phyloP scores from a whole-genome alignment of 2,888 invertebrate genomes.

The Dasypogon diadema region DNA sequence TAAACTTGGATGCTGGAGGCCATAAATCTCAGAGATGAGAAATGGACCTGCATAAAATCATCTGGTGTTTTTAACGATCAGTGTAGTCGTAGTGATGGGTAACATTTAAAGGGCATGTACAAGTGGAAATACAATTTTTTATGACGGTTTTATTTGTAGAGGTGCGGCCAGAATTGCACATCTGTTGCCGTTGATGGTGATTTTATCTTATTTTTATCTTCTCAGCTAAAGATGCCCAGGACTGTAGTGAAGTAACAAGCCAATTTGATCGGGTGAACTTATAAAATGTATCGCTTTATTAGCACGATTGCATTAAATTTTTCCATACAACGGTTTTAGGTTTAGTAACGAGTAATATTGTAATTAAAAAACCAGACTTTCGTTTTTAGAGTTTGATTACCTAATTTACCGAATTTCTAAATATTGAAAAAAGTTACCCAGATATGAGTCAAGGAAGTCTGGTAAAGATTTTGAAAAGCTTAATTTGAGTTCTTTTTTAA shows the following conservation, averaged over 20 bases:
- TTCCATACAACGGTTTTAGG: neutral
- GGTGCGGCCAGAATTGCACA: conserved; percentile 28
- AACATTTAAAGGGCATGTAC: neutral
- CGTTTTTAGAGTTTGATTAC: too few relatives aligned
- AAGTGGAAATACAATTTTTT: neutral
- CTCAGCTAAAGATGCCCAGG: neutral
- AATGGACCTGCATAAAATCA: conserved; percentile 45
- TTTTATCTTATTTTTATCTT: conserved; percentile 8
- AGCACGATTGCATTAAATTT: too few relatives aligned
- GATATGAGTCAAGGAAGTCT: too few relatives aligned
- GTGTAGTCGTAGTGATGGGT: neutral
- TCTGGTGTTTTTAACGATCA: neutral
- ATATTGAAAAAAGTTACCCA: too few relatives aligned
- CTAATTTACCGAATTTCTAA: too few relatives aligned
- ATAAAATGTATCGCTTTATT: too few relatives aligned
- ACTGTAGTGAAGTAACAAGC: neutral
- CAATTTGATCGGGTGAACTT: too few relatives aligned
- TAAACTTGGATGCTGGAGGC: conserved; percentile 35
- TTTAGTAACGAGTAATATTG: neutral
- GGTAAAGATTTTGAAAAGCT: too few relatives aligned
- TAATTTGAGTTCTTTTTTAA: too few relatives aligned
- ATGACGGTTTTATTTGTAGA: neutral
- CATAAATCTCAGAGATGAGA: conserved; percentile 46
- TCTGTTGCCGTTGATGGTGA: conserved; percentile 16
- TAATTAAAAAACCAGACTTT: too few relatives aligned